These are phyloP conservation scores for Linurgus olivaceus DNA, from an alignment of 2,797 vertebrate genomes.

Conservation along the genomic window DNA sequence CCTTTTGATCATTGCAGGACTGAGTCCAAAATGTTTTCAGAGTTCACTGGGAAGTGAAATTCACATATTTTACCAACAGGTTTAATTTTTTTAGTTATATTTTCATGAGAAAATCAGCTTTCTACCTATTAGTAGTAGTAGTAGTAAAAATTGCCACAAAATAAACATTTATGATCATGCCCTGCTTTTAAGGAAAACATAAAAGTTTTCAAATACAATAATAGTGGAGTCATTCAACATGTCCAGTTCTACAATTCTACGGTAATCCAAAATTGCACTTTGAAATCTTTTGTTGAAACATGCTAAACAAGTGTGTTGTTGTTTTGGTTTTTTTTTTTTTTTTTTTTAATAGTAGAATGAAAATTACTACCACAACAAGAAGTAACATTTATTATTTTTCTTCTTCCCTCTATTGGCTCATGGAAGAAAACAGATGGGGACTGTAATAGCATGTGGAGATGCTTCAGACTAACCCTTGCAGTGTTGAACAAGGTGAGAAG, in stretches of 20 bases:
- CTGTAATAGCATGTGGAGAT: neutral
- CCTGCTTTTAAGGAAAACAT: neutral
- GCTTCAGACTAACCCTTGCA: neutral
- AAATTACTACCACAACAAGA: neutral
- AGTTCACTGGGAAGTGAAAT: neutral
- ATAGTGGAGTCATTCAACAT: neutral
- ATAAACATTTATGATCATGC: neutral
- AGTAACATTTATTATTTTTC: neutral
- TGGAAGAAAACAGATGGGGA: slow-evolving; percentile 12
- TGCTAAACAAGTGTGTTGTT: neutral
- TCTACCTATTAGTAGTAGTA: neutral
- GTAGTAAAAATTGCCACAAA: neutral
- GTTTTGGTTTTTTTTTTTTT: neutral
- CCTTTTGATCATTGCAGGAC: neutral
- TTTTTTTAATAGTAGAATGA: neutral
- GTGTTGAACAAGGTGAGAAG: slow-evolving; percentile 27
- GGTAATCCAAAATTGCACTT: neutral
- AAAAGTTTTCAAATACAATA: neutral
- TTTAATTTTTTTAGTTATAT: neutral
- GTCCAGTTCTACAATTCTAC: neutral
- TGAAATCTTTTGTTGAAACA: neutral
- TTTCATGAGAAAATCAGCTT: neutral
- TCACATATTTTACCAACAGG: neutral
- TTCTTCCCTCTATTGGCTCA: neutral
- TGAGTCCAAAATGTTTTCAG: neutral